These are phyloP conservation scores for Haemorhous mexicanus DNA, from an alignment of 2,113 vertebrate genomes.

Conservation along the genomic window DNA sequence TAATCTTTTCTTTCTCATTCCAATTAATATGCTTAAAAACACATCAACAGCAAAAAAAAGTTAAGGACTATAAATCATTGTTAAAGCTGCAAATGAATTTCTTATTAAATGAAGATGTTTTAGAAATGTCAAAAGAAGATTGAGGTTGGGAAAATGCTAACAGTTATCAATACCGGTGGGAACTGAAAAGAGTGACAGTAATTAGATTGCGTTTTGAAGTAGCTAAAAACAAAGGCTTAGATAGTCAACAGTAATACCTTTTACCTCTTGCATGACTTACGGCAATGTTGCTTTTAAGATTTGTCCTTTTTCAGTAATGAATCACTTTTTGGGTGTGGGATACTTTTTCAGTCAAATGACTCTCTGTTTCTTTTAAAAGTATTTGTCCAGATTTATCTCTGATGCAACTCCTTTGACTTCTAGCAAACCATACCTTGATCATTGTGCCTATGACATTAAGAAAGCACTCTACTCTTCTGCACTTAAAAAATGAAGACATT, in stretches of 20 bases:
- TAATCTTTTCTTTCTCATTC: background rate
- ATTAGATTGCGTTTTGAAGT: background rate
- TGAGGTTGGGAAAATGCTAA: background rate
- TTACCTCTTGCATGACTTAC: background rate
- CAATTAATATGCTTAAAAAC: background rate
- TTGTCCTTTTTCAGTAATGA: background rate
- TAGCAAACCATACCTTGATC: background rate
- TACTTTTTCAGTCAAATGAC: background rate
- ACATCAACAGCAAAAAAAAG: background rate
- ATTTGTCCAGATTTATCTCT: background rate
- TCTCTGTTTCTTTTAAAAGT: background rate
- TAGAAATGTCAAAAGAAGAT: slow-evolving; percentile 2
- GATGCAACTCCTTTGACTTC: background rate
- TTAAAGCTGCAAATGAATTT: background rate
- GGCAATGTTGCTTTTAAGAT: background rate
- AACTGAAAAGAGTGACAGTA: slow-evolving; percentile 24
- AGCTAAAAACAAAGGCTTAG: slow-evolving; percentile 17
- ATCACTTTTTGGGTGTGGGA: background rate
- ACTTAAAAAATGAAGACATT: background rate
- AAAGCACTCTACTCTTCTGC: background rate
- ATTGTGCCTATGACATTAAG: background rate
- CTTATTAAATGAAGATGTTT: background rate
- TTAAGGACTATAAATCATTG: background rate
- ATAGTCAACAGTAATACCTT: background rate
- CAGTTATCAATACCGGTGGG: background rate